Percentiles rank a stretch among this genome's conserved stretches.
Evolutionary conservation across 2,888 invertebrate species (phyloP).

Genomic region (Nomada ruficornis): DNA sequence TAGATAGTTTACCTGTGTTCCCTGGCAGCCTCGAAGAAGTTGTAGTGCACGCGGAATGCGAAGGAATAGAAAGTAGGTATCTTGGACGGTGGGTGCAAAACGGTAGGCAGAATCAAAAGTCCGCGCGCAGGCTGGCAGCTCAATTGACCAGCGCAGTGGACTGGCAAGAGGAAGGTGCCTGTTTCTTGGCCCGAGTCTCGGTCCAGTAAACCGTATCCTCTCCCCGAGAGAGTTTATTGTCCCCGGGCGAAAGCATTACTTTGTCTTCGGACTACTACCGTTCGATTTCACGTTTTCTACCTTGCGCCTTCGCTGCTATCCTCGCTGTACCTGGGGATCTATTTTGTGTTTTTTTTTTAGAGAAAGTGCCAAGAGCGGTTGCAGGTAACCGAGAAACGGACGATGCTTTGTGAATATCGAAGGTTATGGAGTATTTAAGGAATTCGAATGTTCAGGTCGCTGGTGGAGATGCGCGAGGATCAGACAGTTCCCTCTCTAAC

Average conservation of each 20-base stretch:
- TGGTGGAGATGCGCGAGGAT: no score
- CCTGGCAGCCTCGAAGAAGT: background rate
- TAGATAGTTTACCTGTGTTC: background rate
- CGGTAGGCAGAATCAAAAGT: conserved; percentile 19
- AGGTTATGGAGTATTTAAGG: conserved; percentile 6
- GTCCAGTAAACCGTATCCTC: conserved; percentile 52
- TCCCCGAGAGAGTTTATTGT: conserved; percentile 37
- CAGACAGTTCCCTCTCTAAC: no score
- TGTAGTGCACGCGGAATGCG: background rate
- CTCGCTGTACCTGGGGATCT: background rate
- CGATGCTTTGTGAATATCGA: conserved; percentile 19
- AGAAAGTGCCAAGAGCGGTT: background rate
- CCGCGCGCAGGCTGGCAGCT: background rate
- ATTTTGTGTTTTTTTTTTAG: background rate
- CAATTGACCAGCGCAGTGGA: conserved; percentile 33
- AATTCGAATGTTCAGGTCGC: background rate
- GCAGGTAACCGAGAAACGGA: background rate
- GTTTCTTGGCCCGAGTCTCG: conserved; percentile 34
- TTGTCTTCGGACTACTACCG: conserved; percentile 9
- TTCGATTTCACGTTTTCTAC: background rate
- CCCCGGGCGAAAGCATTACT: conserved; percentile 34
- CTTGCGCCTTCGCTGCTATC: background rate
- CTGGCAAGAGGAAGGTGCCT: conserved; percentile 40
- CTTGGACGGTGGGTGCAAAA: background rate
- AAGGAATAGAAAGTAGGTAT: background rate